phyloP scores from a whole-genome alignment of 2,888 invertebrate species.

The Dasysyrphus albostriatus region DNA sequence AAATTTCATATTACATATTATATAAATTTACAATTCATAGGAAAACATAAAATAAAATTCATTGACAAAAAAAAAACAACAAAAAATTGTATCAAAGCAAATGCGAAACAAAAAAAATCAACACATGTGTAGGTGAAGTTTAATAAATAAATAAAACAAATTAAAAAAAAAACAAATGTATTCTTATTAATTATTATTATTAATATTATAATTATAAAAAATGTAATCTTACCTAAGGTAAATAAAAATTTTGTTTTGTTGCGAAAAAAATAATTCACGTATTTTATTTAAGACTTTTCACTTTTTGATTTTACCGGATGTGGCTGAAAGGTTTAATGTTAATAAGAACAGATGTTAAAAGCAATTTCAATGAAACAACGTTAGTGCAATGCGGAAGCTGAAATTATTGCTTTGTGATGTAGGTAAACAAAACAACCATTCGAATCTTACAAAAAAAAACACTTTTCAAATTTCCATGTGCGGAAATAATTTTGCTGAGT shows the following conservation, averaged over 20 bases:
- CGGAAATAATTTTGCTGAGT: too few species aligned
- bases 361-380: too few species aligned
- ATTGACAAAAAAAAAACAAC: constrained; percentile 51
- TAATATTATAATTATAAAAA: constrained; percentile 72
- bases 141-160: constrained; percentile 64
- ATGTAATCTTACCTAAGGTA: constrained; percentile 76
- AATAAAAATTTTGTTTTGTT: constrained; percentile 76
- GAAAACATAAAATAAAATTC: constrained; percentile 59
- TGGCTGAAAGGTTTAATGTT: too few species aligned
- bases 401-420: too few species aligned
- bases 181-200: constrained; percentile 78
- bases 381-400: too few species aligned
- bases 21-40: constrained; percentile 73
- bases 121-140: constrained; percentile 75
- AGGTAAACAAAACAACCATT: too few species aligned
- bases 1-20: constrained; percentile 72
- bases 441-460: too few species aligned
- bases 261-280: constrained; percentile 59
- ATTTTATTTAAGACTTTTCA: constrained; percentile 19
- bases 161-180: constrained; percentile 74
- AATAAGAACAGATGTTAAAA: too few species aligned
- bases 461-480: too few species aligned
- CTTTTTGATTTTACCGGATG: too few species aligned
- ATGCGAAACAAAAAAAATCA: constrained; percentile 65
- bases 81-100: constrained; percentile 71